These are phyloP conservation scores for Mechanitis messenoides DNA, from an alignment of 2,888 invertebrate genomes.

Conservation along the genomic window DNA sequence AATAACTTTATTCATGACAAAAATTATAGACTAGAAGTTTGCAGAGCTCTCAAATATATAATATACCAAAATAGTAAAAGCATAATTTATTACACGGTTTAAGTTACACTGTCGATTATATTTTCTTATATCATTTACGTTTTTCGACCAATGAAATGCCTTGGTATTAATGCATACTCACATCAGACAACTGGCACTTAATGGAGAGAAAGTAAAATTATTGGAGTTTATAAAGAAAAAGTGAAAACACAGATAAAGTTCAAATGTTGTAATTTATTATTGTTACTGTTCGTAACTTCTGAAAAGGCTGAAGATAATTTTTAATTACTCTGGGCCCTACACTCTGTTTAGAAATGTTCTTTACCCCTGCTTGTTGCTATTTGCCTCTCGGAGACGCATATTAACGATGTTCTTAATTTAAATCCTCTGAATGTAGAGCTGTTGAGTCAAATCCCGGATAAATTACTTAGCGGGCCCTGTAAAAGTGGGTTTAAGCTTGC, in stretches of 20 bases:
- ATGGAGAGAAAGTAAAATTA: too few relatives aligned
- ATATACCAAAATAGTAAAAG: neutral
- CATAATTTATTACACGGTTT: too few relatives aligned
- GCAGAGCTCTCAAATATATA: neutral
- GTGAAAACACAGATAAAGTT: too few relatives aligned
- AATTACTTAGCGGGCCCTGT: slow-evolving; percentile 51
- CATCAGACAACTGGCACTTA: too few relatives aligned
- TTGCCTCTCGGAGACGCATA: slow-evolving; percentile 57
- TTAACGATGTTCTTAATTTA: slow-evolving; percentile 64
- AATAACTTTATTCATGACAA: slow-evolving; percentile 14
- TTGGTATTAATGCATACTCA: too few relatives aligned
- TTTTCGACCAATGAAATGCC: too few relatives aligned
- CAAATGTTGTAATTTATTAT: too few relatives aligned
- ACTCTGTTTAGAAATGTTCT: slow-evolving; percentile 21
- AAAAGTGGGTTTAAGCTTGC: slow-evolving; percentile 19
- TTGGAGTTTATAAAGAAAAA: too few relatives aligned
- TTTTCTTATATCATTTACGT: too few relatives aligned
- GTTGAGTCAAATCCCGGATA: slow-evolving; percentile 62
- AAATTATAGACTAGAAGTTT: slow-evolving; percentile 7
- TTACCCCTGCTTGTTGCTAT: slow-evolving; percentile 47
- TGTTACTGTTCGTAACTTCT: too few relatives aligned
- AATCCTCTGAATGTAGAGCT: slow-evolving; percentile 54
- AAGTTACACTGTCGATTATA: too few relatives aligned
- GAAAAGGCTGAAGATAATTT: too few relatives aligned
- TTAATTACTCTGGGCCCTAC: neutral